Percentiles rank a stretch among this genome's conserved stretches.
Evolutionary conservation across 2,797 vertebrate species (phyloP).

Genomic region (Leptodactylus fallax): DNA sequence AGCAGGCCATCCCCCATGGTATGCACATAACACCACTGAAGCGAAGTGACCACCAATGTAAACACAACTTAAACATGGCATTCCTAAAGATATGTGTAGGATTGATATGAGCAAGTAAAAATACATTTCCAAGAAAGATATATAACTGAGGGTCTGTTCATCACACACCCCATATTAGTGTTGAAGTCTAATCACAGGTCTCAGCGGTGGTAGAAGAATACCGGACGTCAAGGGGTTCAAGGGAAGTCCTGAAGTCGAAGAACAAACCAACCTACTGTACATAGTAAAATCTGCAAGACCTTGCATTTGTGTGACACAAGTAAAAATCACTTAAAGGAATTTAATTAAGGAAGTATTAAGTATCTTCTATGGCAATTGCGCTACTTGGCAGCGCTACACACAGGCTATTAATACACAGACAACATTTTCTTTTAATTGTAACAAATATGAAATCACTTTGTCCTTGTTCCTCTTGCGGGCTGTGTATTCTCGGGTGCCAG

Average conservation of each 20-base stretch:
- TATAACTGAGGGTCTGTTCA: no score
- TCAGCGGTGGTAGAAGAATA: no score
- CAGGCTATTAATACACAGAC: conserved; percentile 30
- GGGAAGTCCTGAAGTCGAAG: neutral
- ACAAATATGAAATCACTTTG: conserved; percentile 44
- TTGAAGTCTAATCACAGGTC: no score
- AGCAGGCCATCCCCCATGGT: no score
- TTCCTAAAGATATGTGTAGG: no score
- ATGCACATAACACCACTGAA: no score
- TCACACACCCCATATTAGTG: no score
- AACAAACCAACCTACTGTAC: neutral
- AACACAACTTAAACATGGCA: no score
- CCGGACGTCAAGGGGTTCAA: no score
- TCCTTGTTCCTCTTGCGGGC: conserved; percentile 37
- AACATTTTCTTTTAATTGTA: conserved; percentile 34
- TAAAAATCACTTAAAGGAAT: neutral
- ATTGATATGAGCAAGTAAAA: no score
- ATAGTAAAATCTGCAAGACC: neutral
- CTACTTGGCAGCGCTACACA: conserved; percentile 10
- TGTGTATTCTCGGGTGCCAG: conserved; percentile 41
- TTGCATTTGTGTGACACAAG: neutral
- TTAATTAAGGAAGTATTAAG: neutral
- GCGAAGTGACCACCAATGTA: no score
- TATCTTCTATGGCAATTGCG: neutral
- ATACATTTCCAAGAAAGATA: no score